phyloP scores from a whole-genome alignment of 2,888 invertebrate genomes.

The Syrphus vitripennis region DNA sequence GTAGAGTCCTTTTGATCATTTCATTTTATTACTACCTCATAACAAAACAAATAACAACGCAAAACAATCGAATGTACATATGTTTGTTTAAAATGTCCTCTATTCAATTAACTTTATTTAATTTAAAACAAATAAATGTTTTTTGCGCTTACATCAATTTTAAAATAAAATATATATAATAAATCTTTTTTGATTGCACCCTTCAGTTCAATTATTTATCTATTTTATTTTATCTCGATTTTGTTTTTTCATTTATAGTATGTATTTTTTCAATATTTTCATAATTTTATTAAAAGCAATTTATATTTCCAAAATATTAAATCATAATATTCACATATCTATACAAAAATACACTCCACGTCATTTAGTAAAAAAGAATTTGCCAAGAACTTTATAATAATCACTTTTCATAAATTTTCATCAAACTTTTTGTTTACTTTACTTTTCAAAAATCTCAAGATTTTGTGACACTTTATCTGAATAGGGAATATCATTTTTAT shows the following conservation, averaged over 20 bases:
- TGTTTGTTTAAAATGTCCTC: background rate
- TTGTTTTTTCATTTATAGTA: background rate
- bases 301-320: background rate
- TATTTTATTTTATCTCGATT: background rate
- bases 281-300: background rate
- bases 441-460: too few relatives aligned
- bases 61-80: too few relatives aligned
- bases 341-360: background rate
- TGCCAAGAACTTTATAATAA: too few relatives aligned
- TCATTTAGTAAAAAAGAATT: too few relatives aligned
- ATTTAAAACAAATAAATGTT: background rate
- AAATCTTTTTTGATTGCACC: background rate
- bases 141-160: background rate
- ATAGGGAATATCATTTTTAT: too few relatives aligned
- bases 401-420: too few relatives aligned
- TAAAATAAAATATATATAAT: background rate
- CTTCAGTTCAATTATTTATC: background rate
- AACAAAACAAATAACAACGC: too few relatives aligned
- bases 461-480: too few relatives aligned
- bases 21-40: too few relatives aligned
- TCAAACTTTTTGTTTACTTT: too few relatives aligned
- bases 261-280: background rate
- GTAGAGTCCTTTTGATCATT: too few relatives aligned
- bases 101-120: background rate
- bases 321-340: background rate